These are phyloP conservation scores for Drosophila equinoxialis DNA, from an alignment of 1,140 invertebrate species.

Conservation along the genomic window DNA sequence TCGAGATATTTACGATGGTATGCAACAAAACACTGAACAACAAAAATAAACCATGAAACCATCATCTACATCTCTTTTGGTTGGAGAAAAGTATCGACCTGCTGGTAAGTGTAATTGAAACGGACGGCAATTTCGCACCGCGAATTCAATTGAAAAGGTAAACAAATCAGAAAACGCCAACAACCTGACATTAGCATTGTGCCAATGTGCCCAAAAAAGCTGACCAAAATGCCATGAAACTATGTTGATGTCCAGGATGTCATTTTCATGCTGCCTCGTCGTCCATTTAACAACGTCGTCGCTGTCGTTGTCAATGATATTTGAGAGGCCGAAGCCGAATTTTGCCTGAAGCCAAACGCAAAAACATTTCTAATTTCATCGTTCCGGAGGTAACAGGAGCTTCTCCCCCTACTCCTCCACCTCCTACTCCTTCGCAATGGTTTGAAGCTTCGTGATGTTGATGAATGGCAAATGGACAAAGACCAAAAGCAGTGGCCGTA, in stretches of 20 bases:
- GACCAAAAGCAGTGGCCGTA: conserved; percentile 14
- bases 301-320: conserved; percentile 8
- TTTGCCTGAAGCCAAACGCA: conserved; percentile 53
- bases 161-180: conserved; percentile 70
- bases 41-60: not conserved
- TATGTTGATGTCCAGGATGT: conserved; percentile 56
- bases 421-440: not conserved
- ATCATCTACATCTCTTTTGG: not conserved
- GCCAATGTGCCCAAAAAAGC: conserved; percentile 37
- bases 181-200: conserved; percentile 64
- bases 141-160: conserved; percentile 72
- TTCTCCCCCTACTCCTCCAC: not conserved
- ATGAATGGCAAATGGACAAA: conserved; percentile 66
- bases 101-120: conserved; percentile 57
- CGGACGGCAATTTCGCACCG: conserved; percentile 41
- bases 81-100: not conserved
- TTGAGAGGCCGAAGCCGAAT: conserved; percentile 20
- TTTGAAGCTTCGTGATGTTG: conserved; percentile 41
- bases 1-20: conserved; percentile 36
- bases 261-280: not conserved
- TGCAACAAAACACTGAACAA: conserved; percentile 22
- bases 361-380: conserved; percentile 72
- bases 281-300: not conserved
- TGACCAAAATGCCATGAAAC: conserved; percentile 58
- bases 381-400: conserved; percentile 24